Evolutionary conservation across 1,140 invertebrate species (phyloP).

Genomic region (Leptopilina clavipes): DNA sequence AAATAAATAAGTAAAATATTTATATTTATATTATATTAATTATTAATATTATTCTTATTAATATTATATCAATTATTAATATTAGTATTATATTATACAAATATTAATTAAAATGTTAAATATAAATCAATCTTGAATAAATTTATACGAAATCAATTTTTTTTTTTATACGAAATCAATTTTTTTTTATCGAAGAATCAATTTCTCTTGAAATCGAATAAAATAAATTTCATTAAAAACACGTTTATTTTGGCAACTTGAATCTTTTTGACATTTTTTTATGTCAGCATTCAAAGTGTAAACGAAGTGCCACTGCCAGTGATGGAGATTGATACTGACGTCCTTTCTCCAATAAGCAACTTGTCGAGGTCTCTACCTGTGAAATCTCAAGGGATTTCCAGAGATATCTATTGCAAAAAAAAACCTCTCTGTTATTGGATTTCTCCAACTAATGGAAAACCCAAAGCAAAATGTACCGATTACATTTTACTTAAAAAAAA

Average conservation of each 20-base stretch:
- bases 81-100: no score
- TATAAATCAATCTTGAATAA: no score
- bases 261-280: not conserved
- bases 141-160: no score
- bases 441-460: constrained; percentile 21
- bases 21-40: no score
- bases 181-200: no score
- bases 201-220: no score
- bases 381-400: constrained; percentile 81
- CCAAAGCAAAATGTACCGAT: constrained; percentile 16
- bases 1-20: no score
- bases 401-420: constrained; percentile 61
- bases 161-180: no score
- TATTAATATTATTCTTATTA: no score
- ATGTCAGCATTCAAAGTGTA: constrained; percentile 80
- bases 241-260: not conserved
- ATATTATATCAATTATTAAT: no score
- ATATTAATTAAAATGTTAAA: no score
- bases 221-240: no score
- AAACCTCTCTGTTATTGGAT: constrained; percentile 10
- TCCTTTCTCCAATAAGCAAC: constrained; percentile 78
- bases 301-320: constrained; percentile 90
- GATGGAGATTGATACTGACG: constrained; percentile 78
- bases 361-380: constrained; percentile 82
- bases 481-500: not conserved